Base-by-base conservation (phyloP, 2,888 invertebrate genomes). In the Amphiduros pacificus region DNA sequence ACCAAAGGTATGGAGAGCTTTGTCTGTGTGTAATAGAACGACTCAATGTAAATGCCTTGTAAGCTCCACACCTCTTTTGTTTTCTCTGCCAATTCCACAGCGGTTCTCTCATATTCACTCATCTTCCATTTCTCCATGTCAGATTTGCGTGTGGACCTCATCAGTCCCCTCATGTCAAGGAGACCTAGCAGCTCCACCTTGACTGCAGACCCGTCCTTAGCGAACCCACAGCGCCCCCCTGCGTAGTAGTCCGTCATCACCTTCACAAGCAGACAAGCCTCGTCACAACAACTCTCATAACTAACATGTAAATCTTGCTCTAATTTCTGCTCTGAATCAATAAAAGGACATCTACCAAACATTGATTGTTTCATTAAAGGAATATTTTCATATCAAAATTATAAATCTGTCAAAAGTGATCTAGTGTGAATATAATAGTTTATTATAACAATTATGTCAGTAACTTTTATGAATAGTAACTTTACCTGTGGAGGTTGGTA, bases 161-260 rank as follows among this genome's bases (percentile, higher is more conserved):
- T 62, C 28, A 62, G 27, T 1, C 62, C 62, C 9, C 31, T 27
- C 58, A 62, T 48, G 44, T 62, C 62, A 11, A 62, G 49, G 11
- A 51, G 28, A n/a, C 61, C 61, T 22, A 56, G 56, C n/a, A 56
- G 91, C 29, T 92, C 86, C 11, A 92, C 86, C 66, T 91, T 87
- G 22, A 93, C 91, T 88, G 83, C 32, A 77, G 90, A 88, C 27
- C 91, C 92, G 71, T 91, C 91, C 69, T 90, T 90, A 76, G 93
- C 93, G 71, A 87, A 89, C 1, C 93, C 93, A 44, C 87, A 83
- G 17, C 88, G 83, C 48, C 93, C 93, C 64, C 89, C 89, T 0
- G 93, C 92, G 73, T 90, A 86, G 82, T 90, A 89, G 49, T 87
- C 87, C 17, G 84, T 82, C 9, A 93, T 79, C 52, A 72, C 74